These are phyloP conservation scores for Protula sp. DNA, from an alignment of 2,888 invertebrate genomes.

Conservation along the genomic window DNA sequence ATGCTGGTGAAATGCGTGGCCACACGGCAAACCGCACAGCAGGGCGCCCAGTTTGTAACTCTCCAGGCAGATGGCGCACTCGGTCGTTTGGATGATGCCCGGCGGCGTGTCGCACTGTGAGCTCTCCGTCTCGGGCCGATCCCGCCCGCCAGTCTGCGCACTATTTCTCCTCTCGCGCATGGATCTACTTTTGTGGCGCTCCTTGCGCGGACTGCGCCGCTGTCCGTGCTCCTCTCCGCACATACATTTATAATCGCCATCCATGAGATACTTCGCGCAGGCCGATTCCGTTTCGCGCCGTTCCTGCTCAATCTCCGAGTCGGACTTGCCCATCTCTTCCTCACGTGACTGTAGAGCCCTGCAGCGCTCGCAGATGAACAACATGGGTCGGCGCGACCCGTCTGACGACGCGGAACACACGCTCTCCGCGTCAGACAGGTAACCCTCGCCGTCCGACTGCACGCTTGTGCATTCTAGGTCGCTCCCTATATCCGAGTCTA, in stretches of 20 bases:
- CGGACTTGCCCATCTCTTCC: slow-evolving; percentile 1
- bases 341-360: slow-evolving; percentile 17
- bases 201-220: slow-evolving; percentile 3
- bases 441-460: slow-evolving; percentile 15
- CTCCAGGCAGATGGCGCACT: slow-evolving; percentile 59
- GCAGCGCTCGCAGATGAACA: slow-evolving; percentile 27
- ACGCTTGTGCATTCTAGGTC: slow-evolving; percentile 13
- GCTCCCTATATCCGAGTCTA: slow-evolving; percentile 20
- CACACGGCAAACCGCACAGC: slow-evolving; percentile 58
- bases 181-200: background rate
- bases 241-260: slow-evolving; percentile 32
- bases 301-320: slow-evolving; percentile 15
- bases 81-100: slow-evolving; percentile 49
- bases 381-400: slow-evolving; percentile 3
- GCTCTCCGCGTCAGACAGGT: background rate
- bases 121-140: background rate
- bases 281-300: slow-evolving; percentile 20
- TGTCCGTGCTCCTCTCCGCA: slow-evolving; percentile 10
- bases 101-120: slow-evolving; percentile 29
- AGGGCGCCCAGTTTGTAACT: slow-evolving; percentile 46
- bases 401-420: background rate
- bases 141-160: background rate
- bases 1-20: slow-evolving; percentile 57
- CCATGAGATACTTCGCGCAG: slow-evolving; percentile 31
- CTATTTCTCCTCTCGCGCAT: background rate